Evolutionary conservation across 2,888 invertebrate species (phyloP).

Genomic region (Capitulum mitella): DNA sequence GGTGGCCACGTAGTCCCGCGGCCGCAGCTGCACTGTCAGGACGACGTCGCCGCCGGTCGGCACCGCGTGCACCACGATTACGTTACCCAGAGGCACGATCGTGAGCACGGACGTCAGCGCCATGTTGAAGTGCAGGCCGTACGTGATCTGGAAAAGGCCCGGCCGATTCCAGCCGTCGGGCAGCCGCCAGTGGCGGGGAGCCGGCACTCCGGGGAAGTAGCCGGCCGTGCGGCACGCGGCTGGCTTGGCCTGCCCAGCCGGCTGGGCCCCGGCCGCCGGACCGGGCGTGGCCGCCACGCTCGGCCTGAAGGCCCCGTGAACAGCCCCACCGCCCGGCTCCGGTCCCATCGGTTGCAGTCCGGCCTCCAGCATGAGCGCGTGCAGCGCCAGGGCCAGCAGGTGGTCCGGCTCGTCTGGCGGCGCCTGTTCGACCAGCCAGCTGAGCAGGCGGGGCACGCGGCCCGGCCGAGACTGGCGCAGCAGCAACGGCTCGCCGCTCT

Average conservation of each 20-base stretch:
- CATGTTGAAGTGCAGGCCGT: conserved; percentile 15
- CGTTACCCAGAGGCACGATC: neutral
- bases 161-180: conserved; percentile 11
- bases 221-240: neutral
- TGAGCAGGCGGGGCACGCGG: conserved; percentile 19
- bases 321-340: neutral
- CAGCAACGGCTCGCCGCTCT: neutral
- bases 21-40: neutral
- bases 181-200: neutral
- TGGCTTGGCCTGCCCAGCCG: neutral
- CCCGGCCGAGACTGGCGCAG: neutral
- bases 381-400: conserved; percentile 15
- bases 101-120: conserved; percentile 1
- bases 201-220: neutral
- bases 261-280: neutral
- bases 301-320: neutral
- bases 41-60: neutral
- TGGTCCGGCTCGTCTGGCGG: neutral
- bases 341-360: conserved; percentile 15
- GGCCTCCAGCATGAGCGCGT: conserved; percentile 23
- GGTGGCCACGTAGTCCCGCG: neutral
- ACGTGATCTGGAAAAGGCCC: conserved; percentile 14
- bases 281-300: neutral
- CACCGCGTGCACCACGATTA: conserved; percentile 13
- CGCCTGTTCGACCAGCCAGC: conserved; percentile 11